Evolutionary conservation across 2,888 invertebrate species (phyloP), one percentile per base, ranked within the genome.

Genomic region (Dynastes hyllus): DNA sequence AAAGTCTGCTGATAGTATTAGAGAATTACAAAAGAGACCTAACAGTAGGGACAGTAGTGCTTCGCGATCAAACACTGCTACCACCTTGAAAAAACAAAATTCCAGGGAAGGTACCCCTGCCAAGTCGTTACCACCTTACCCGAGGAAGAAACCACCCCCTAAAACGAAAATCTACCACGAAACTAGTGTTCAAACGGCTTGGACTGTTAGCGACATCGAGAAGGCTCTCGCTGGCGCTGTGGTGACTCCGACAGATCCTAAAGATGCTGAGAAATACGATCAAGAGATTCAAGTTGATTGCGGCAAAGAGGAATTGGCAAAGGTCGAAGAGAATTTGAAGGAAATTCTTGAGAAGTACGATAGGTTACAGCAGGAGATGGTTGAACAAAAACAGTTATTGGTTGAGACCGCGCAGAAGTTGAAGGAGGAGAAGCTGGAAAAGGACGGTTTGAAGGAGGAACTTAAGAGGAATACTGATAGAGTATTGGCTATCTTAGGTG

Each of bases 161-260:
- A 92, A 91, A 86, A 93, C 94, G 0, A 91, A 93, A 85, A 96
- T 96, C 82, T 96, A 95, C 87, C 95, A 96, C 83, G 96, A 96
- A 88, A 94, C 92, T 51, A 91, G 92, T 69, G 92, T 93, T 13
- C 96, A 96, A 87, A 96, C 96, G 0, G 94, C 94, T 32, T 88
- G 96, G 73, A 92, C 94, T 0, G 92, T 93, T 76, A 88, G 89
- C 2, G 96, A 96, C 85, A 90, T 96, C 32, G 94, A 95, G 81
- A 92, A 93, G 22, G 94, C 93, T 4, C 89, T 96, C 75, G 92
- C 92, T 0, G 95, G 95, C 1, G 88, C 92, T 2, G 86, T 88
- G 6, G 84, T 88, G 37, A 83, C 82, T 53, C 86, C 86, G 0
- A 83, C 85, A 40, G 83, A 84, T 78, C 88, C 88, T 0, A 82